Conservation (phyloP, 2,797 vertebrate genomes). For the Enteromius paludinosus region DNA sequence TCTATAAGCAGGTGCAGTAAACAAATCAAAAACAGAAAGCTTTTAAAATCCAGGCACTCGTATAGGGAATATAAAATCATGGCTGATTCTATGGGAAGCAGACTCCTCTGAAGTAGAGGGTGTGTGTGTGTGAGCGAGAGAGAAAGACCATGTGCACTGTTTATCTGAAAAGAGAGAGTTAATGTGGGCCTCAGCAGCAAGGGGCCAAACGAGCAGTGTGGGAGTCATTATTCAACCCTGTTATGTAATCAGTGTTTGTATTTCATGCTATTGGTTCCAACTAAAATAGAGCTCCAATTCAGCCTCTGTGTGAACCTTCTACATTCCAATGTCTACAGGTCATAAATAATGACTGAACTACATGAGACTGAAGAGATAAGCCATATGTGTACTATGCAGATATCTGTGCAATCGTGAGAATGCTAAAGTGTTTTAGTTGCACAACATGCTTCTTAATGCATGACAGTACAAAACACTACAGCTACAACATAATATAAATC, state of each 20-base stretch:
- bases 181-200: neutral
- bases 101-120: neutral
- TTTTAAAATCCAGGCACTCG: slow-evolving; percentile 53
- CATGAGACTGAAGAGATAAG: neutral
- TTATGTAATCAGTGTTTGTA: slow-evolving; percentile 26
- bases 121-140: neutral
- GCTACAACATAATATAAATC: neutral
- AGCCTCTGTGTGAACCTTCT: slow-evolving; percentile 18
- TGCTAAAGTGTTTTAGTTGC: neutral
- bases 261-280: neutral
- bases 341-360: neutral
- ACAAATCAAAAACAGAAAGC: slow-evolving; percentile 46
- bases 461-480: neutral
- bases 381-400: neutral
- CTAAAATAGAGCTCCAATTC: slow-evolving; percentile 1
- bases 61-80: slow-evolving; percentile 56
- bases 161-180: neutral
- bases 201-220: neutral
- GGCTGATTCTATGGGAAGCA: neutral
- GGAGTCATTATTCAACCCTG: neutral
- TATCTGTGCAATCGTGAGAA: neutral
- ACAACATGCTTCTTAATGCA: neutral
- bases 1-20: slow-evolving; percentile 49
- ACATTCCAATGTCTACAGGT: neutral
- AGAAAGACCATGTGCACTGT: neutral